Conservation (phyloP, 2,113 vertebrate species). For the Bettongia penicillata region DNA sequence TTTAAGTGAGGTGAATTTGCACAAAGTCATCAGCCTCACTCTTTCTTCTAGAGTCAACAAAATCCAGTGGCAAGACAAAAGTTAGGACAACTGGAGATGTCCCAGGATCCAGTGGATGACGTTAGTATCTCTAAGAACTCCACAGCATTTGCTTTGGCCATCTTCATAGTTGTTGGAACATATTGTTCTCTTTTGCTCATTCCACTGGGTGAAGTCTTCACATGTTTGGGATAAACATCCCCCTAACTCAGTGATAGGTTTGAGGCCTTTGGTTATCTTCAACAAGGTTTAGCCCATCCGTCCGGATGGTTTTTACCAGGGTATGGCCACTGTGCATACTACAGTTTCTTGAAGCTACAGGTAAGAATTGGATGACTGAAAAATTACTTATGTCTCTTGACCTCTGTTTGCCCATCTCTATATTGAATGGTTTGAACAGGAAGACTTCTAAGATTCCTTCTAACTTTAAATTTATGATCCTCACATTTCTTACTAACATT, state of each 20-base stretch:
- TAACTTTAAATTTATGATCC: not conserved
- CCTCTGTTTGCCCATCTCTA: not conserved
- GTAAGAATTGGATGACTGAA: not conserved
- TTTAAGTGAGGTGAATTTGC: not conserved
- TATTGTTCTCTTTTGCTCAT: not conserved
- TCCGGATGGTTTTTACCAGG: not conserved
- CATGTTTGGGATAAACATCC: not conserved
- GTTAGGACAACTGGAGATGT: not conserved
- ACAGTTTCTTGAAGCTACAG: not conserved
- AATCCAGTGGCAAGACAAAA: not conserved
- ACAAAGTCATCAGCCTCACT: not conserved
- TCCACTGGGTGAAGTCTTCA: not conserved
- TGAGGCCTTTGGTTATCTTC: not conserved
- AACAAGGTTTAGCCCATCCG: not conserved
- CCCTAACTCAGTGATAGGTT: not conserved
- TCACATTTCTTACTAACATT: not conserved
- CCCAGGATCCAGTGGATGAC: not conserved
- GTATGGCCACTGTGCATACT: no score
- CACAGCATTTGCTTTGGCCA: not conserved
- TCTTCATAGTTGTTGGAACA: not conserved
- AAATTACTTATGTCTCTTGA: not conserved
- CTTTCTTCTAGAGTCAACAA: not conserved
- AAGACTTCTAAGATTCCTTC: not conserved
- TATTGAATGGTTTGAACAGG: not conserved
- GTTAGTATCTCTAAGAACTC: not conserved